These are phyloP conservation scores for Zaprionus bogoriensis DNA, from an alignment of 2,888 invertebrate species.

Conservation along the genomic window DNA sequence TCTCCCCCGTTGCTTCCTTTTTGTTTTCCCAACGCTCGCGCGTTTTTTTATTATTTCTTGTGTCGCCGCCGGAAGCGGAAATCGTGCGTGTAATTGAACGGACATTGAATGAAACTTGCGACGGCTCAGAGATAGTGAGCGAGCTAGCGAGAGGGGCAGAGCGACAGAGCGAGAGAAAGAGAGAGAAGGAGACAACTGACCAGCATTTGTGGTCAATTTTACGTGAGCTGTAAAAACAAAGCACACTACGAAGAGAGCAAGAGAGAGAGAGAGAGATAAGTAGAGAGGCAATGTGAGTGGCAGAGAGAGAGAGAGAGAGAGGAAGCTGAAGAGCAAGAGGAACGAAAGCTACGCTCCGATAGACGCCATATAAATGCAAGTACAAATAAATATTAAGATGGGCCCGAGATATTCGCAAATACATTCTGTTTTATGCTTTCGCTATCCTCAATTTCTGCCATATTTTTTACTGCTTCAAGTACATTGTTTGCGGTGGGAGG, in stretches of 20 bases:
- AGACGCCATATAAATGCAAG: slow-evolving; percentile 53
- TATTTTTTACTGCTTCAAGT: slow-evolving; percentile 40
- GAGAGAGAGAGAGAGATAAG: neutral
- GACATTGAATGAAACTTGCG: slow-evolving; percentile 72
- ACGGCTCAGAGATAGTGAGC: slow-evolving; percentile 40
- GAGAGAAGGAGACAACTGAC: slow-evolving; percentile 13
- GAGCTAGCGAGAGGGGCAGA: slow-evolving; percentile 25
- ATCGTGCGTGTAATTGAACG: slow-evolving; percentile 77
- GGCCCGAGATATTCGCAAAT: slow-evolving; percentile 59
- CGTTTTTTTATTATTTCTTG: slow-evolving; percentile 47
- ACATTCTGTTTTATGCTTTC: slow-evolving; percentile 68
- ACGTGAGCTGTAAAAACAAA: slow-evolving; percentile 72
- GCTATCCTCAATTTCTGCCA: slow-evolving; percentile 33
- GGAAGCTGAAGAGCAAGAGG: too few relatives aligned
- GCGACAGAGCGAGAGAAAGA: neutral
- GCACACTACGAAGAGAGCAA: slow-evolving; percentile 11
- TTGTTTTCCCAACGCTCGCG: slow-evolving; percentile 4
- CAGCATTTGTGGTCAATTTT: slow-evolving; percentile 71
- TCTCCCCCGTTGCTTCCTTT: neutral
- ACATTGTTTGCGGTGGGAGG: neutral
- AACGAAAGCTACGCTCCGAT: too few relatives aligned
- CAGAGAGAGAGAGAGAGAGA: too few relatives aligned
- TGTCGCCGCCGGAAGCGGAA: slow-evolving; percentile 67
- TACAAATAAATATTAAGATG: slow-evolving; percentile 73
- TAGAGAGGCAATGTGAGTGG: too few relatives aligned